Conservation (phyloP, 2,113 vertebrate genomes). For the Lethenteron camtschaticum region DNA sequence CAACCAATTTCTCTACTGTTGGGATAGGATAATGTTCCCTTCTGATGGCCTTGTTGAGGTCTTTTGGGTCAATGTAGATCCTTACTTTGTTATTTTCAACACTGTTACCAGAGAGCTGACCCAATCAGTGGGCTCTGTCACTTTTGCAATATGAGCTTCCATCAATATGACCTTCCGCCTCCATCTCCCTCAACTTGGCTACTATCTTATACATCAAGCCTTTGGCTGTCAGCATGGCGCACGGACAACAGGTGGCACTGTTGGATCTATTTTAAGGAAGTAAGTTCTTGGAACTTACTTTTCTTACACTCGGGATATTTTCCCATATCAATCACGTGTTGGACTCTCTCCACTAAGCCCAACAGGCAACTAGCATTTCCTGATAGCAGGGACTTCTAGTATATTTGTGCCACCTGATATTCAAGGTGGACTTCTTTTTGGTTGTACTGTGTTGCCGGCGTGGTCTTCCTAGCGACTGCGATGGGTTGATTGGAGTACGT, state of each 20-base stretch:
- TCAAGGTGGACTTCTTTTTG: no score
- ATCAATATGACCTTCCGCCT: background rate
- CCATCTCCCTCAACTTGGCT: background rate
- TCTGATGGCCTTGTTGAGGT: slow-evolving; percentile 4
- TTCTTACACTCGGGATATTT: no score
- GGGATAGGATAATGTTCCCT: slow-evolving; percentile 1
- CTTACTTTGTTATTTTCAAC: background rate
- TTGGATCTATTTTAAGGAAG: no score
- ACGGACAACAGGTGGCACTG: background rate
- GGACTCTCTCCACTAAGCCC: no score
- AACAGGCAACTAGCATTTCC: no score
- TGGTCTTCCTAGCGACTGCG: no score
- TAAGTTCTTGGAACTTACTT: no score
- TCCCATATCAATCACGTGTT: no score
- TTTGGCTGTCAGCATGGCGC: background rate
- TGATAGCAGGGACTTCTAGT: no score
- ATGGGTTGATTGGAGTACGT: no score
- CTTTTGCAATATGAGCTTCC: slow-evolving; percentile 4
- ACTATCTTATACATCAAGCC: background rate
- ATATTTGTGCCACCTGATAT: no score
- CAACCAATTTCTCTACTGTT: background rate
- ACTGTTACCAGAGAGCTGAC: background rate
- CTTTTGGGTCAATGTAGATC: background rate
- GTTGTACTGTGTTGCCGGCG: no score
- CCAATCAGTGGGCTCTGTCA: slow-evolving; percentile 3